Evolutionary conservation across 2,888 invertebrate genomes (phyloP).

Genomic region (Leucania comma): DNA sequence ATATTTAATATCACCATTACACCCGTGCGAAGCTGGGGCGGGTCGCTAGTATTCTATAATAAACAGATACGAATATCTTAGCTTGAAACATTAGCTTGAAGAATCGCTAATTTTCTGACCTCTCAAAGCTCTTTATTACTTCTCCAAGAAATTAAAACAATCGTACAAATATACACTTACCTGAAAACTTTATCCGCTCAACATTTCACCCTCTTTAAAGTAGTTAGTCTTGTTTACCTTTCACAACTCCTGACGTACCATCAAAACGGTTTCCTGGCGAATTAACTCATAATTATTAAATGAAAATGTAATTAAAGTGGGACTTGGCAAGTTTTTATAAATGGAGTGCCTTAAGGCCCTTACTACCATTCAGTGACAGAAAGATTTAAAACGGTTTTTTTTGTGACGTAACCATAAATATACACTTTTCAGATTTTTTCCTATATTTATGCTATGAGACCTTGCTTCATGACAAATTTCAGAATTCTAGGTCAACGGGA

Average conservation of each 20-base stretch:
- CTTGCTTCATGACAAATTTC: too few species aligned
- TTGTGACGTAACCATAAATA: too few species aligned
- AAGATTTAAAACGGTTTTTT: too few species aligned
- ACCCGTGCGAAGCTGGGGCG: too few species aligned
- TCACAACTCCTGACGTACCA: constrained; percentile 49
- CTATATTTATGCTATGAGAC: too few species aligned
- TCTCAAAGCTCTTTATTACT: constrained; percentile 21
- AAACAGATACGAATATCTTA: neutral
- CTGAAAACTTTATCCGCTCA: constrained; percentile 35
- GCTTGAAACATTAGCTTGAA: neutral
- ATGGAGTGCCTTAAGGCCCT: constrained; percentile 58
- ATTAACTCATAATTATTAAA: constrained; percentile 64
- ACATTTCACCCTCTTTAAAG: constrained; percentile 46
- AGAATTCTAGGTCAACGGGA: too few species aligned
- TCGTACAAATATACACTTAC: constrained; percentile 32
- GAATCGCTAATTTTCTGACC: neutral
- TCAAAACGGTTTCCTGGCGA: constrained; percentile 54
- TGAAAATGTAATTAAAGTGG: constrained; percentile 64
- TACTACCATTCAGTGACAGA: too few species aligned
- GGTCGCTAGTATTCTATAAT: too few species aligned
- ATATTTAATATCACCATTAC: too few species aligned
- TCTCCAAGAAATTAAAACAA: constrained; percentile 53
- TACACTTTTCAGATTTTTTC: too few species aligned
- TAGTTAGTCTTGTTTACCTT: constrained; percentile 56
- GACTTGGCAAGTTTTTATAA: constrained; percentile 68